A percentile compares a stretch with the other conserved stretches of the same genome.
Conservation (phyloP, 2,888 invertebrate genomes). For the Mamestra brassicae region DNA sequence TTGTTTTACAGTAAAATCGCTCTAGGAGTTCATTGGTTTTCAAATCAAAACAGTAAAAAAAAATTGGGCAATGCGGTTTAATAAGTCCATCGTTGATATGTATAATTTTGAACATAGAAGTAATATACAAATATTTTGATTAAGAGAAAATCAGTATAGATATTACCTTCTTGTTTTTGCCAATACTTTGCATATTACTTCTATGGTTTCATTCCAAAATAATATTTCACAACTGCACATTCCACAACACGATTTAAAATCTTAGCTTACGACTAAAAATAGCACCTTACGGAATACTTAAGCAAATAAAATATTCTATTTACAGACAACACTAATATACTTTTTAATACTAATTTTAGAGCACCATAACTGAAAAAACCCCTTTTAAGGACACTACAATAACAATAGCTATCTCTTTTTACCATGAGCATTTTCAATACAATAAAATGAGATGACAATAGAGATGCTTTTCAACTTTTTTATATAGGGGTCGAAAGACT, state of each 20-base stretch:
- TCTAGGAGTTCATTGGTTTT: background rate
- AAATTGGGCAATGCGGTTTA: background rate
- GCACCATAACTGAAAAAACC: slow-evolving; percentile 62
- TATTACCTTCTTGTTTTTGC: no score
- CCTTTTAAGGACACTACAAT: slow-evolving; percentile 19
- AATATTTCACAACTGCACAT: slow-evolving; percentile 14
- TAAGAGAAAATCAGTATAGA: no score
- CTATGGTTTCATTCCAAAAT: background rate
- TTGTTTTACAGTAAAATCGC: background rate
- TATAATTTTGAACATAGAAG: background rate
- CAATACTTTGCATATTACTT: background rate
- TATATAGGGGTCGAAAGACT: slow-evolving; percentile 64
- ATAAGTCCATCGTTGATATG: background rate
- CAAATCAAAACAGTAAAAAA: background rate
- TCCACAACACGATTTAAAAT: slow-evolving; percentile 62
- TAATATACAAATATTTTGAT: background rate
- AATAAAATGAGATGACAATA: slow-evolving; percentile 50
- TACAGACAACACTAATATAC: slow-evolving; percentile 69
- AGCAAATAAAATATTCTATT: slow-evolving; percentile 65
- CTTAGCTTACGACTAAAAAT: slow-evolving; percentile 59
- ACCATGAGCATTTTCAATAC: slow-evolving; percentile 50
- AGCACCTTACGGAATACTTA: slow-evolving; percentile 69
- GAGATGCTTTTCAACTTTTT: slow-evolving; percentile 4
- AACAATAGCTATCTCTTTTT: slow-evolving; percentile 9
- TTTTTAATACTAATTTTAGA: slow-evolving; percentile 58